These are phyloP conservation scores for Genyomyrus donnyi DNA, from an alignment of 2,113 vertebrate genomes.

Conservation along the genomic window DNA sequence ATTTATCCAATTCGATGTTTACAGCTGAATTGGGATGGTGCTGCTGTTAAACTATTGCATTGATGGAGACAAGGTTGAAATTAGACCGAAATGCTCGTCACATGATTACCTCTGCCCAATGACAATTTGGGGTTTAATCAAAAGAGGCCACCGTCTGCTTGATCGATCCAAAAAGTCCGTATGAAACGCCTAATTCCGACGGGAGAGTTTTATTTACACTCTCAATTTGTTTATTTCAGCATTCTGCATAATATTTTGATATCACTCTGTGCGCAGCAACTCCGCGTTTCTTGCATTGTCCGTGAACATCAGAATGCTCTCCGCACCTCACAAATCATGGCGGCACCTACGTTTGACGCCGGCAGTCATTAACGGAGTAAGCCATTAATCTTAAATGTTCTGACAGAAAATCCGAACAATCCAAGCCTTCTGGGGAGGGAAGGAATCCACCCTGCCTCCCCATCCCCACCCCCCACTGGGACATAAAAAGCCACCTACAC, in stretches of 20 bases:
- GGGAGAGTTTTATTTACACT: conserved; percentile 84
- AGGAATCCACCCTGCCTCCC: conserved; percentile 18
- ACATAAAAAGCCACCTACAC: conserved; percentile 20
- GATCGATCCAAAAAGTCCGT: conserved; percentile 97
- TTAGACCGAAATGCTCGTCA: conserved; percentile 98
- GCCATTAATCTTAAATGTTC: conserved; percentile 85
- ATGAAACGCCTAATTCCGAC: conserved; percentile 93
- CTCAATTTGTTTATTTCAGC: conserved; percentile 56
- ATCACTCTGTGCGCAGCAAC: conserved; percentile 38
- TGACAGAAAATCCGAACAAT: conserved; percentile 64
- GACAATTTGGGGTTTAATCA: conserved; percentile 99
- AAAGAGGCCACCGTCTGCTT: conserved; percentile 98
- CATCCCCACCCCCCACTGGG: background rate
- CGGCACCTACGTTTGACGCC: conserved; percentile 73
- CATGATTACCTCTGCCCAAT: conserved; percentile 99
- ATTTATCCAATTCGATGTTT: conserved; percentile 87
- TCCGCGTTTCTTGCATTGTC: conserved; percentile 65
- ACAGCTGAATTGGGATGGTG: conserved; percentile 91
- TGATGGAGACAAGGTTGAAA: conserved; percentile 97
- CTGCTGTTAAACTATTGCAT: conserved; percentile 98
- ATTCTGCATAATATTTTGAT: conserved; percentile 21
- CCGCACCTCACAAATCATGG: conserved; percentile 76
- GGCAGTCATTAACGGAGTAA: conserved; percentile 80
- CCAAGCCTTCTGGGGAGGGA: conserved; percentile 22
- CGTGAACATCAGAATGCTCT: conserved; percentile 67